These are phyloP conservation scores for Channa striata DNA, from an alignment of 2,797 vertebrate species.

Conservation along the genomic window DNA sequence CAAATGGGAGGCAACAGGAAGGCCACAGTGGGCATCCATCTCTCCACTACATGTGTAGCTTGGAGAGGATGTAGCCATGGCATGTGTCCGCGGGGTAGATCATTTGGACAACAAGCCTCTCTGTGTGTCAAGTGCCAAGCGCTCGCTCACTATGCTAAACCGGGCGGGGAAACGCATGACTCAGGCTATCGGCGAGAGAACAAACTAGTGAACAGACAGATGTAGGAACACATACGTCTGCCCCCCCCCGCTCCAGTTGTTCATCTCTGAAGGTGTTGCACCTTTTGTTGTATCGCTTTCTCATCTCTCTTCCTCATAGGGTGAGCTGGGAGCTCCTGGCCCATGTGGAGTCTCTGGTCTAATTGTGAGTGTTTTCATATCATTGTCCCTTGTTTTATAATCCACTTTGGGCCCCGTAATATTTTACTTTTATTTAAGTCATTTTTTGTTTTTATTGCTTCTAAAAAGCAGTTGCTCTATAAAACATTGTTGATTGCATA, in stretches of 20 bases:
- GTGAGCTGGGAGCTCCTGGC: slow-evolving; percentile 93
- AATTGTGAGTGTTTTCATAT: slow-evolving; percentile 89
- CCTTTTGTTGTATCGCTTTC: slow-evolving; percentile 25
- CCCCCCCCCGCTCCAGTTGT: slow-evolving; percentile 22
- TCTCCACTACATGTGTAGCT: slow-evolving; percentile 46
- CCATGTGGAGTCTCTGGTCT: slow-evolving; percentile 93
- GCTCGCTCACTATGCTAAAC: slow-evolving; percentile 58
- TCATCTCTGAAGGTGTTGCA: slow-evolving; percentile 15
- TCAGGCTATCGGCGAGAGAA: slow-evolving; percentile 38
- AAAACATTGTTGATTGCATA: neutral
- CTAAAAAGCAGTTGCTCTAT: neutral
- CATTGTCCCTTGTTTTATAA: neutral
- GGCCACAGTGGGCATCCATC: slow-evolving; percentile 67
- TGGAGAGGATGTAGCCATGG: slow-evolving; percentile 76
- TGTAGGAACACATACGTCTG: neutral
- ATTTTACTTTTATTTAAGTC: neutral
- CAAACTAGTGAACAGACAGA: slow-evolving; percentile 44
- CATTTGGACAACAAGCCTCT: slow-evolving; percentile 72
- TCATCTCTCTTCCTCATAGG: slow-evolving; percentile 80
- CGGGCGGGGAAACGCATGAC: slow-evolving; percentile 57
- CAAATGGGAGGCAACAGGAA: slow-evolving; percentile 62
- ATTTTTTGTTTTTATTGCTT: neutral
- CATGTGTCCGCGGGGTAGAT: slow-evolving; percentile 63
- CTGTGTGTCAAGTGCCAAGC: slow-evolving; percentile 71
- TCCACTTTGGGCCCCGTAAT: neutral